These are phyloP conservation scores for Mastacembelus armatus DNA, from an alignment of 2,797 vertebrate genomes.

Conservation along the genomic window DNA sequence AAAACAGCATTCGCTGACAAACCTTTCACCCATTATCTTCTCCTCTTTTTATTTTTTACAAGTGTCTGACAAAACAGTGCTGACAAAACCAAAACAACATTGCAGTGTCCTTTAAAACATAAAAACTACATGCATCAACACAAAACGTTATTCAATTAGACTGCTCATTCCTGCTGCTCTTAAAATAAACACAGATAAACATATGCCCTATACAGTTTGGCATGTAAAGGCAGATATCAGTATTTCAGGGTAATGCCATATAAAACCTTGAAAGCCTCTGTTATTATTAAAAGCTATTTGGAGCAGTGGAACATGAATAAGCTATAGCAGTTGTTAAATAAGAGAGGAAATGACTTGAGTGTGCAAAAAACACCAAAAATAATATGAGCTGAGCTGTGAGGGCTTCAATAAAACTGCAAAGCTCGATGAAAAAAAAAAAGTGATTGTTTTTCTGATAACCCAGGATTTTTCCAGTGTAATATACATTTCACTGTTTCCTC, in stretches of 20 bases:
- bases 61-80: too few species aligned
- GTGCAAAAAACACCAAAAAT: too few species aligned
- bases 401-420: too few species aligned
- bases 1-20: not conserved
- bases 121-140: not conserved
- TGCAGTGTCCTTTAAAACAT: not conserved
- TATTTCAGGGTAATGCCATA: not conserved
- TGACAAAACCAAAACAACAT: not conserved
- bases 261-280: not conserved
- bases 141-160: constrained; percentile 21
- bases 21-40: not conserved
- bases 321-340: too few species aligned
- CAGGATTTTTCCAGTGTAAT: too few species aligned
- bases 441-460: too few species aligned
- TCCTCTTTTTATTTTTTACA: not conserved
- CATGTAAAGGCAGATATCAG: not conserved
- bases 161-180: constrained; percentile 35
- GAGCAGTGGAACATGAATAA: too few species aligned
- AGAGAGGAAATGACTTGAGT: too few species aligned
- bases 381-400: too few species aligned
- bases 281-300: not conserved
- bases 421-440: too few species aligned
- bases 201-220: not conserved
- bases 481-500: too few species aligned
- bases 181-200: not conserved